These are phyloP conservation scores for Caenorhabditis sp. DNA, from an alignment of 2,888 invertebrate species.

Conservation along the genomic window DNA sequence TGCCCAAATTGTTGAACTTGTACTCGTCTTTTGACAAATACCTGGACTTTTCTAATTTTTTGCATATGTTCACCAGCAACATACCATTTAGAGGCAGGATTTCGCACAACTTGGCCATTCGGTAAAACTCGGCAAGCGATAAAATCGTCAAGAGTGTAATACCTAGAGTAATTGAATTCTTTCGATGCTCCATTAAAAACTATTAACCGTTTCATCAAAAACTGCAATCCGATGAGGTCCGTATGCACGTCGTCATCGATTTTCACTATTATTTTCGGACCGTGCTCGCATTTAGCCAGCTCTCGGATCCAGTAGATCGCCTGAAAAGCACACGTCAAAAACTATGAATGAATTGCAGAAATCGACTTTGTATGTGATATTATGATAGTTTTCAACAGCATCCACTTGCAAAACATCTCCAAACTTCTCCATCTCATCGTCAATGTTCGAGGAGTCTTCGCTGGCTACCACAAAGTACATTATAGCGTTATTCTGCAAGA, in stretches of 20 bases:
- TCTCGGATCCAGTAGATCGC: conserved; percentile 59
- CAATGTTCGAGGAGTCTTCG: not conserved
- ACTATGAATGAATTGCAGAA: not conserved
- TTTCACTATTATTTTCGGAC: conserved; percentile 54
- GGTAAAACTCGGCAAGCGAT: conserved; percentile 63
- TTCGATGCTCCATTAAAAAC: too few species aligned
- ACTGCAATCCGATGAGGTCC: conserved; percentile 45
- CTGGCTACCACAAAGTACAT: conserved; percentile 38
- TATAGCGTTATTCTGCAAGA: conserved; percentile 40
- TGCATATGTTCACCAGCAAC: too few species aligned
- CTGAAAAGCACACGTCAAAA: conserved; percentile 9
- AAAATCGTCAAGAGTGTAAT: conserved; percentile 36
- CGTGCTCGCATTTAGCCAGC: conserved; percentile 33
- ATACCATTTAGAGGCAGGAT: conserved; percentile 64
- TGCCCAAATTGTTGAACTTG: conserved; percentile 51
- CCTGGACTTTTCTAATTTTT: conserved; percentile 24
- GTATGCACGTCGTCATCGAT: conserved; percentile 67
- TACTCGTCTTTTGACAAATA: conserved; percentile 64
- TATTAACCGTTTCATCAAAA: conserved; percentile 48
- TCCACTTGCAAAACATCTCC: conserved; percentile 48
- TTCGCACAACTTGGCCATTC: conserved; percentile 60
- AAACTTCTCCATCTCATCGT: conserved; percentile 16
- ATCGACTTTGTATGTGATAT: conserved; percentile 62
- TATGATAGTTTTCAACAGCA: conserved; percentile 62
- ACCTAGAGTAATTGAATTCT: conserved; percentile 16